A percentile compares a stretch with the other conserved stretches of the same genome.
phyloP scores from a whole-genome alignment of 2,888 invertebrate genomes.

The Nemoura dubitans region DNA sequence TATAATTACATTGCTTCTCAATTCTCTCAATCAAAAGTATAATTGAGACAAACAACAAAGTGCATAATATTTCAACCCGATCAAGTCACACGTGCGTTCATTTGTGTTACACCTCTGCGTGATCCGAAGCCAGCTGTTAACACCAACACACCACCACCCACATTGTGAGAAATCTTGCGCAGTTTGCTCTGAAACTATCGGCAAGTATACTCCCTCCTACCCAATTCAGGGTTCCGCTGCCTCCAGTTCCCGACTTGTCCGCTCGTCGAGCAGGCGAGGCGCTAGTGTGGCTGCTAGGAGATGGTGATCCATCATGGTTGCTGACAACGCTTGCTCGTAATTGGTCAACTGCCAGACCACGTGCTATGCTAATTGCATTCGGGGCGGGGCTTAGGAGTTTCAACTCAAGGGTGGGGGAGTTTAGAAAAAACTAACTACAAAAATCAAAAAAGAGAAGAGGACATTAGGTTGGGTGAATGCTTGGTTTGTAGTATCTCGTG shows the following conservation, averaged over 20 bases:
- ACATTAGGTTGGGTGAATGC: slow-evolving; percentile 39
- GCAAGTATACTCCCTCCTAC: background rate
- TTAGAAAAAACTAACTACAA: slow-evolving; percentile 43
- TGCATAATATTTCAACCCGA: too few species aligned
- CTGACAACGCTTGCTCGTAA: slow-evolving; percentile 62
- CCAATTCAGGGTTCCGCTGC: slow-evolving; percentile 38
- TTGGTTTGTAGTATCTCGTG: slow-evolving; percentile 25
- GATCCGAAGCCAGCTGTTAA: too few species aligned
- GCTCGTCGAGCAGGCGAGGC: too few species aligned
- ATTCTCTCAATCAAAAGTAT: too few species aligned
- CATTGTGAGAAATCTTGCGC: too few species aligned
- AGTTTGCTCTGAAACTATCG: too few species aligned
- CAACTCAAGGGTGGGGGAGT: slow-evolving; percentile 46
- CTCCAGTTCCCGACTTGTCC: too few species aligned
- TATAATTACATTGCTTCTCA: too few species aligned
- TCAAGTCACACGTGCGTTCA: too few species aligned
- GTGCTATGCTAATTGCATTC: slow-evolving; percentile 70
- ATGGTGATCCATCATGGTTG: slow-evolving; percentile 69
- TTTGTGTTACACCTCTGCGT: too few species aligned
- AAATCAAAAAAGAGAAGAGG: slow-evolving; percentile 38
- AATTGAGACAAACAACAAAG: too few species aligned
- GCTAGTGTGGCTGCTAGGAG: background rate
- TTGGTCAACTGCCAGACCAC: slow-evolving; percentile 66
- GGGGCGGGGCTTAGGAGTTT: slow-evolving; percentile 44
- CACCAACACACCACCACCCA: too few species aligned